Percentiles rank a stretch among this genome's conserved stretches.
These are phyloP conservation scores for Corythaeola cristata DNA, from an alignment of 2,113 vertebrate species.

Conservation along the genomic window DNA sequence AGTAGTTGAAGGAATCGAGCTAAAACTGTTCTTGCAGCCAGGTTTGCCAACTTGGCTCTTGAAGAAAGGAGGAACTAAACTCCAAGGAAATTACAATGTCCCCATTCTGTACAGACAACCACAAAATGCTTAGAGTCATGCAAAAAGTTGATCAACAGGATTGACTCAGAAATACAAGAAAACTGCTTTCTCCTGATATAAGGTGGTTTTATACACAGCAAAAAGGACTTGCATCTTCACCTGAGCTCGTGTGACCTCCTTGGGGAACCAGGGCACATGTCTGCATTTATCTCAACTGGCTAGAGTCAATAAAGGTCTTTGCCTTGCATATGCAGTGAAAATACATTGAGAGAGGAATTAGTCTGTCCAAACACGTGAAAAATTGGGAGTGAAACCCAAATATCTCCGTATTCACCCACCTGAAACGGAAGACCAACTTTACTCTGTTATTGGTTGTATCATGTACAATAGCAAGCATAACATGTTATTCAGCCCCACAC, in stretches of 20 bases:
- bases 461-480: not conserved
- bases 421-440: not conserved
- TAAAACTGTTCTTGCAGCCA: slow-evolving; percentile 30
- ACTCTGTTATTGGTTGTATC: not conserved
- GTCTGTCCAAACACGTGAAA: not conserved
- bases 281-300: not conserved
- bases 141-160: slow-evolving; percentile 5
- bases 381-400: not conserved
- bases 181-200: not conserved
- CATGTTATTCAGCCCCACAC: not conserved
- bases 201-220: not conserved
- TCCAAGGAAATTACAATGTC: slow-evolving; percentile 36
- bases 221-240: not conserved
- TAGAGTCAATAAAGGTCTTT: not conserved
- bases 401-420: not conserved
- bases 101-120: not conserved
- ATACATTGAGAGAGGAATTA: not conserved
- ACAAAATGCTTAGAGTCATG: not conserved
- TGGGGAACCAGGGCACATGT: not conserved
- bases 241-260: not conserved
- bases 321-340: not conserved
- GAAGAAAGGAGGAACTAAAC: slow-evolving; percentile 12
- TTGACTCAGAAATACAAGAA: not conserved
- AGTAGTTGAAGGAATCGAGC: slow-evolving; percentile 15
- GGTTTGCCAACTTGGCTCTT: slow-evolving; percentile 49